These are phyloP conservation scores for Arctia plantaginis DNA, from an alignment of 2,888 invertebrate species.

Conservation along the genomic window DNA sequence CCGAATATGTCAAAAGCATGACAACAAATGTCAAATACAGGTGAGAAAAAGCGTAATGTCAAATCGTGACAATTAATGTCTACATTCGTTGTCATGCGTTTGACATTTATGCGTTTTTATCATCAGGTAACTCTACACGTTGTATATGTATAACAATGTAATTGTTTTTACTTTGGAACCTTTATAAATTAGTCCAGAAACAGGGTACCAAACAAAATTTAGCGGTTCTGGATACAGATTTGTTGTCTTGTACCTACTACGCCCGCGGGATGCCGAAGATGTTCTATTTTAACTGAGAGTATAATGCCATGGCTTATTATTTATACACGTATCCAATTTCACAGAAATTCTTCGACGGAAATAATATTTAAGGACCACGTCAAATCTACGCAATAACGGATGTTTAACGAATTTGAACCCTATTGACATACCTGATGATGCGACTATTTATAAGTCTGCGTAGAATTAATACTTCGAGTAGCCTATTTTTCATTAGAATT, in stretches of 20 bases:
- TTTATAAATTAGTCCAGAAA: background rate
- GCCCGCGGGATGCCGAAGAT: conserved; percentile 6
- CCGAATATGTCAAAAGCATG: too few species aligned
- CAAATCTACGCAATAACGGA: background rate
- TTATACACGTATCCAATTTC: conserved; percentile 20
- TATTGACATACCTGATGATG: background rate
- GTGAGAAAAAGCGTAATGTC: too few species aligned
- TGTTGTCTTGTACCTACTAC: background rate
- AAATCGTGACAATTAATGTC: too few species aligned
- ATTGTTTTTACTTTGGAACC: background rate
- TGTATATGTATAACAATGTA: background rate
- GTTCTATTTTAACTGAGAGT: conserved; percentile 18
- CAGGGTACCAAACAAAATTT: background rate
- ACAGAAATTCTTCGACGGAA: background rate
- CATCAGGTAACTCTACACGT: background rate
- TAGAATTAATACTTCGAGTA: background rate
- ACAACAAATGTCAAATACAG: too few species aligned
- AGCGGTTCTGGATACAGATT: background rate
- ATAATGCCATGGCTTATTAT: conserved; percentile 19
- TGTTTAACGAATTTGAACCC: background rate
- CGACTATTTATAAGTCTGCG: background rate
- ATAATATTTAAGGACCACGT: background rate
- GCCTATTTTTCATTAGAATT: too few species aligned
- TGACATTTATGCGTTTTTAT: too few species aligned
- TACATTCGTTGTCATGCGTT: too few species aligned